Evolutionary conservation across 1,140 invertebrate genomes (phyloP).

Genomic region (Paralvinella palmiformis): DNA sequence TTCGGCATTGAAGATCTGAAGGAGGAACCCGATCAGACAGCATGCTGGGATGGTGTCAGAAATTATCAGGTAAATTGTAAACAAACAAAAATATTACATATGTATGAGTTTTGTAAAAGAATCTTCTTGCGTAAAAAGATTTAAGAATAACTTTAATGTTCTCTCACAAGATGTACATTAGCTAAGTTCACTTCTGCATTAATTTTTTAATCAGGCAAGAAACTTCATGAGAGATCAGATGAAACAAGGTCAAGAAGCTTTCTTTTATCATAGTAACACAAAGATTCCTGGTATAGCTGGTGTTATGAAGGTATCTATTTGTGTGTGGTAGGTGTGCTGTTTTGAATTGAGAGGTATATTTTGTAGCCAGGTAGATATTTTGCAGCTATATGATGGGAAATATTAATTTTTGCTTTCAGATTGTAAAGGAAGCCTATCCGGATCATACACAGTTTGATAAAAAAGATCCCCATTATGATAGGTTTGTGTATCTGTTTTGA

Average conservation of each 20-base stretch:
- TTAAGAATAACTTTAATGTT: not conserved
- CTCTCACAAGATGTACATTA: not conserved
- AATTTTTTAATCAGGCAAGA: slow-evolving; percentile 41
- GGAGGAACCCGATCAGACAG: slow-evolving; percentile 36
- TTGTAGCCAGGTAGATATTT: not conserved
- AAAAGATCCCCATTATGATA: slow-evolving; percentile 42
- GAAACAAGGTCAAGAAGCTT: slow-evolving; percentile 39
- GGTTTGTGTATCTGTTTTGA: not conserved
- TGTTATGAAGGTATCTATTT: slow-evolving; percentile 32
- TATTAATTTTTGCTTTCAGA: slow-evolving; percentile 23
- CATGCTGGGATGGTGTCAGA: slow-evolving; percentile 47
- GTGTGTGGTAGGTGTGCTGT: not conserved
- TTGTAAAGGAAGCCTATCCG: slow-evolving; percentile 40
- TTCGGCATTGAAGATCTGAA: slow-evolving; percentile 48
- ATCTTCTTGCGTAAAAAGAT: not conserved
- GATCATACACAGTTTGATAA: slow-evolving; percentile 48
- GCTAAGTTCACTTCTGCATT: slow-evolving; percentile 5
- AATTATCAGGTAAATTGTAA: slow-evolving; percentile 44
- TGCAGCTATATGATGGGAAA: not conserved
- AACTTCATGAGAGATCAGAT: slow-evolving; percentile 47
- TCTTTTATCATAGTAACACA: slow-evolving; percentile 49
- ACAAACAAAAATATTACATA: no score
- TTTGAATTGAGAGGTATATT: slow-evolving; percentile 31
- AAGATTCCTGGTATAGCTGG: slow-evolving; percentile 46
- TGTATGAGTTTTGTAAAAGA: not conserved